Conservation (phyloP, 2,797 vertebrate genomes). For the Sebastes itinus region DNA sequence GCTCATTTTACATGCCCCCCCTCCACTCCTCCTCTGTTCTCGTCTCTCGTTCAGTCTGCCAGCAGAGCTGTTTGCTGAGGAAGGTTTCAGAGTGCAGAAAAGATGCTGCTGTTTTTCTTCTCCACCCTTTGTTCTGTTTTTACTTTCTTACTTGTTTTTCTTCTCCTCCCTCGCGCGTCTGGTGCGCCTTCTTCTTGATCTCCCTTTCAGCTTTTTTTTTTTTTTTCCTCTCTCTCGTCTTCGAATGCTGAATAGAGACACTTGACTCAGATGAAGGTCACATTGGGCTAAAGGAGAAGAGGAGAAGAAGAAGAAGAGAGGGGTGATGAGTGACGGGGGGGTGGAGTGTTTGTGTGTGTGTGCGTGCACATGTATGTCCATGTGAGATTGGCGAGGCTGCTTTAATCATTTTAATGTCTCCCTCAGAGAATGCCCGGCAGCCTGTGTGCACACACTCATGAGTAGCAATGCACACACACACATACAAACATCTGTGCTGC, state of each 20-base stretch:
- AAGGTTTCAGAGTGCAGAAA: constrained; percentile 33
- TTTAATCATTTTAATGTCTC: constrained; percentile 68
- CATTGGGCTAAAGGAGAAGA: constrained; percentile 60
- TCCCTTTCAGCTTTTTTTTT: constrained; percentile 3
- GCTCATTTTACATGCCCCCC: constrained; percentile 36
- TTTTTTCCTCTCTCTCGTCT: constrained; percentile 26
- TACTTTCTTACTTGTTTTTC: constrained; percentile 71
- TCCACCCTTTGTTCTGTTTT: constrained; percentile 61
- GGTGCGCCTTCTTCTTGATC: constrained; percentile 46
- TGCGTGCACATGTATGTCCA: neutral
- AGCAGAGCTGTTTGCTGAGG: constrained; percentile 12
- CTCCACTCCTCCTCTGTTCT: neutral
- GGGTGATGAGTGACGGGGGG: constrained; percentile 36
- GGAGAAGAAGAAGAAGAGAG: constrained; percentile 13
- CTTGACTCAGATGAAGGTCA: constrained; percentile 76
- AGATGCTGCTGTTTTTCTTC: constrained; percentile 49
- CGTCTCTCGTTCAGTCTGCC: constrained; percentile 18
- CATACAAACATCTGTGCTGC: neutral
- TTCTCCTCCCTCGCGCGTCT: constrained; percentile 60
- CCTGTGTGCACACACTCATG: neutral
- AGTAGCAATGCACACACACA: neutral
- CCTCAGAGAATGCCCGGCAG: constrained; percentile 27
- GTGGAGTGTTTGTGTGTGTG: neutral
- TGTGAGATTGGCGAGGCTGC: constrained; percentile 22
- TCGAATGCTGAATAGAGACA: constrained; percentile 53